Evolutionary conservation across 2,113 vertebrate species (phyloP).

Genomic region (Empidonax alnorum): DNA sequence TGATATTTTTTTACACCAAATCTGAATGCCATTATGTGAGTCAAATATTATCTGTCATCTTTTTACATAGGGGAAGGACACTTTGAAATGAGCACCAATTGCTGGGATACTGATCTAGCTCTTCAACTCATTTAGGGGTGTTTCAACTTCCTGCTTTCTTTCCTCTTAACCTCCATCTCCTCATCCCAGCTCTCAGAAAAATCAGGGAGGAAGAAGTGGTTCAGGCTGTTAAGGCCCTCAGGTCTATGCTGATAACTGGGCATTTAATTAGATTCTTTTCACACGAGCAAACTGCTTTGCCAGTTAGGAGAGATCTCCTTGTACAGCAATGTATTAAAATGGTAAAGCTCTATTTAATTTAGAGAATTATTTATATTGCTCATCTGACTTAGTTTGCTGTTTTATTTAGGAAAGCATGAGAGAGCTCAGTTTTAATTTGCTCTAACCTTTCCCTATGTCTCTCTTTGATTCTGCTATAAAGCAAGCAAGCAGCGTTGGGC

Average conservation of each 20-base stretch:
- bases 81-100: neutral
- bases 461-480: constrained; percentile 16
- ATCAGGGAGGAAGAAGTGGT: neutral
- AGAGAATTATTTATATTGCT: constrained; percentile 69
- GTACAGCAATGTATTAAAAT: constrained; percentile 53
- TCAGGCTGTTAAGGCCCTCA: neutral
- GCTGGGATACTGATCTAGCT: neutral
- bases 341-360: constrained; percentile 65
- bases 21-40: neutral
- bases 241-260: constrained; percentile 51
- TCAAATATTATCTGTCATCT: neutral
- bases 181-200: neutral
- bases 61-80: neutral
- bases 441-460: constrained; percentile 35
- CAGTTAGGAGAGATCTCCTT: constrained; percentile 56
- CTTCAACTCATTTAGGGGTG: neutral
- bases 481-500: constrained; percentile 14
- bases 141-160: neutral
- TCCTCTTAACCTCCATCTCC: neutral
- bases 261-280: constrained; percentile 68
- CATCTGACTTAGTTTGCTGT: constrained; percentile 66
- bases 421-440: constrained; percentile 67
- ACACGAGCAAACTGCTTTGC: constrained; percentile 51
- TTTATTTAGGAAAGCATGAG: constrained; percentile 72
- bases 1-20: neutral